Base-by-base conservation (phyloP, 2,888 invertebrate species). In the Halocaridina rubra region DNA sequence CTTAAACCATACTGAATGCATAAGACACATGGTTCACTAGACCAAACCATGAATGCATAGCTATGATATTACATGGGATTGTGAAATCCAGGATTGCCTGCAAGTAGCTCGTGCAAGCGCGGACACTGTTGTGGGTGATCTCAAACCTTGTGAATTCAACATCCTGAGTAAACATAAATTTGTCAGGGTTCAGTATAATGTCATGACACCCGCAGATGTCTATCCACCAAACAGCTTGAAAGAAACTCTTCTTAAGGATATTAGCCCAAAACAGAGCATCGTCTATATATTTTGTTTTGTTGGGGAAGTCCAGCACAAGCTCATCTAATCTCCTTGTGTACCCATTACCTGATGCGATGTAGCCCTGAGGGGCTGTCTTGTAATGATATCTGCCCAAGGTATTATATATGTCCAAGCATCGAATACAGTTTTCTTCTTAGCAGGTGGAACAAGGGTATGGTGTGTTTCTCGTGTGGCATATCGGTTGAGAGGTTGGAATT, bases 231-330 rank as follows among this genome's bases (percentile, higher is more conserved):
- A 59, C 64, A 2, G 82, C 32, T 32, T 78, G 77, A 19, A 67
- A 53, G 39, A 78, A 78, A 7, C n/a, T 30, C 13, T 24, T 10
- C 53, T 57, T 33, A 1, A 84, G 72, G 33, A 19, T 24, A 29
- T 78, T 19, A 5, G 46, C 81, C 74, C 78, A 84, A 24, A 78
- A 46, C 5, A 84, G 61, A 13, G 46, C 64, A 67, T 84, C 79
- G 33, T 84, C 75, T 2, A 84, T 69, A 69, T 72, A 84, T 29
- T 61, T 78, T 27, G 32, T 32, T 30, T 72, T 79, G 10, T 22
- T 24, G 13, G 78, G 59, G 27, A 78, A 39, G n/a, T 82, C 77
- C 1, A 24, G 5, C 22, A 67, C 29, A n/a, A 78, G 27, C 19
- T 77, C 22, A 33, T 85, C 80, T 22, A 64, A 76, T 0, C 69